Percentiles rank a stretch among this genome's conserved stretches.
Conservation (phyloP, 2,797 vertebrate species). For the Muraenolepis orangiensis region DNA sequence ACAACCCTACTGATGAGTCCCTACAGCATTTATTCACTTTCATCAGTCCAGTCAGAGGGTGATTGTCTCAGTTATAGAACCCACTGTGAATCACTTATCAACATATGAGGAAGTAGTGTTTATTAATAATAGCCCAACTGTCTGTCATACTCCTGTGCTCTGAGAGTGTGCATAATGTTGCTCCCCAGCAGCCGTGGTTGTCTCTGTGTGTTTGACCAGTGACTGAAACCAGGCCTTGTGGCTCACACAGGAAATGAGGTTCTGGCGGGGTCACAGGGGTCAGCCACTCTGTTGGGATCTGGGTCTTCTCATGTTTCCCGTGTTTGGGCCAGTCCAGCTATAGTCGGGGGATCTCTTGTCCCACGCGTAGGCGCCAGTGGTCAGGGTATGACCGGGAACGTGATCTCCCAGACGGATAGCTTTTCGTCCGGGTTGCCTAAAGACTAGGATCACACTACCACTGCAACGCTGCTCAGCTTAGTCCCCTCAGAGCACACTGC, state of each 20-base stretch:
- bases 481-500: neutral
- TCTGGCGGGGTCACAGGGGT: constrained; percentile 49
- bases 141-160: constrained; percentile 2
- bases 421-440: neutral
- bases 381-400: neutral
- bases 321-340: constrained; percentile 12
- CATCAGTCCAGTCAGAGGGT: neutral
- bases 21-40: neutral
- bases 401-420: neutral
- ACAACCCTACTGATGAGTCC: neutral
- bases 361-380: neutral
- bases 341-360: neutral
- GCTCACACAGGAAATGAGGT: constrained; percentile 59
- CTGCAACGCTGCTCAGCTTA: neutral
- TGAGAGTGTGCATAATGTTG: neutral
- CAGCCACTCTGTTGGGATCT: constrained; percentile 39
- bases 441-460: too few species aligned
- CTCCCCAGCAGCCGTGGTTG: constrained; percentile 1
- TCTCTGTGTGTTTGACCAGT: constrained; percentile 26
- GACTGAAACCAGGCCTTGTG: constrained; percentile 23
- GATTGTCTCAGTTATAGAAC: neutral
- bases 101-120: neutral
- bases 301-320: constrained; percentile 35
- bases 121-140: neutral
- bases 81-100: neutral